Conservation (phyloP, 2,797 vertebrate genomes). For the Botia almorhae region DNA sequence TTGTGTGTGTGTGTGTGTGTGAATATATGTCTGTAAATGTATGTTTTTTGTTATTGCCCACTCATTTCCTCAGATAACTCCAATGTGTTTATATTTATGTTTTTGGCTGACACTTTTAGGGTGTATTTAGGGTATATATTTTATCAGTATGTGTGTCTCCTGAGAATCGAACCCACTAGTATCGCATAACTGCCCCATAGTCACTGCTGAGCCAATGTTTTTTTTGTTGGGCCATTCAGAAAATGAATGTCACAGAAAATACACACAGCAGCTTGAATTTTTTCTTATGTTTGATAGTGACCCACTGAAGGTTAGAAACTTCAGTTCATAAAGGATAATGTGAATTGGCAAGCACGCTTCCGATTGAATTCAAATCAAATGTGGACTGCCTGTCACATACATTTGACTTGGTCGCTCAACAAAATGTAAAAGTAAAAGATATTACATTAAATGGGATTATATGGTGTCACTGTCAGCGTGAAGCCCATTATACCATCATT, state of each 20-base stretch:
- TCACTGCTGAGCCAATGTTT: too few relatives aligned
- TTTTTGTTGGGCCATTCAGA: too few relatives aligned
- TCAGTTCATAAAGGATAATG: neutral
- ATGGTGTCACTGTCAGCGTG: neutral
- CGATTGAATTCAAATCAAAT: conserved; percentile 1
- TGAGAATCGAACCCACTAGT: too few relatives aligned
- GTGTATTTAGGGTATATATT: too few relatives aligned
- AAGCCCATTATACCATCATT: neutral
- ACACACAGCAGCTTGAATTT: neutral
- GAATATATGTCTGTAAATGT: too few relatives aligned
- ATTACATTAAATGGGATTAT: neutral
- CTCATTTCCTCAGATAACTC: too few relatives aligned
- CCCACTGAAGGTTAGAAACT: neutral
- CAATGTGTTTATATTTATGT: too few relatives aligned
- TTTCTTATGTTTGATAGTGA: neutral
- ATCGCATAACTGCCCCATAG: too few relatives aligned
- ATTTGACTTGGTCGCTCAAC: neutral
- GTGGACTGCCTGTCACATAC: neutral
- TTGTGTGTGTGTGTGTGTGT: neutral
- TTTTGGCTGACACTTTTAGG: too few relatives aligned
- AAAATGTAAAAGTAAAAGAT: neutral
- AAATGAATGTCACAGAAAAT: too few relatives aligned
- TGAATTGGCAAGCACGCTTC: neutral
- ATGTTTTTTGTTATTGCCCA: too few relatives aligned
- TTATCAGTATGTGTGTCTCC: too few relatives aligned